Conservation (phyloP, 1,140 invertebrate genomes). For the Heliconius eleuchia region DNA sequence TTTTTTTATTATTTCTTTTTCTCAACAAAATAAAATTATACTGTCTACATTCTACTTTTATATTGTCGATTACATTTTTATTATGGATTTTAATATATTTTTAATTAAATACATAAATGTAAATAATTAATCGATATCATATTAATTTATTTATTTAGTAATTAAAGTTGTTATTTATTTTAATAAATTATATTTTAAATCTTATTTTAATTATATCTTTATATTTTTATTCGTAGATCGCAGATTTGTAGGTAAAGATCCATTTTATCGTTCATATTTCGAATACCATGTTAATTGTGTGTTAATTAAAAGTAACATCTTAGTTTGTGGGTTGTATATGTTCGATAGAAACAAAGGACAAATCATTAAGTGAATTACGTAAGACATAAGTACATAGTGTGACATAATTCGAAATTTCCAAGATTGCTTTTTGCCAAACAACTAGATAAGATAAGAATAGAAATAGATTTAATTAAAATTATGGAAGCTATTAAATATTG, state of each 20-base stretch:
- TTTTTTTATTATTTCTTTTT: not conserved
- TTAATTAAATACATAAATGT: too few species aligned
- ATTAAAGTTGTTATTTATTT: too few species aligned
- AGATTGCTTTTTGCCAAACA: not conserved
- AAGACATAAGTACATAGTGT: constrained; percentile 3
- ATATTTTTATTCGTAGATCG: not conserved
- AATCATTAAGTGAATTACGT: constrained; percentile 40
- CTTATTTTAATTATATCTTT: too few species aligned
- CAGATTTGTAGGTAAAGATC: not conserved
- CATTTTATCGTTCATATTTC: not conserved
- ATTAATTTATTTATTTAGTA: too few species aligned
- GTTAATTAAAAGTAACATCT: constrained; percentile 32
- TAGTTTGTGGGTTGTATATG: constrained; percentile 19
- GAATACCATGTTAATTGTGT: constrained; percentile 8
- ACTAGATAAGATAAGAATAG: not conserved
- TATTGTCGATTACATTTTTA: too few species aligned
- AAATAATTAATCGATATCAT: too few species aligned
- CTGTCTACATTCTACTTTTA: too few species aligned
- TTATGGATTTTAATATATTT: too few species aligned
- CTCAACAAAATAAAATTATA: too few species aligned
- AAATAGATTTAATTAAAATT: not conserved
- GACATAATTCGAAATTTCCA: constrained; percentile 15
- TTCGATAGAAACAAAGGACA: constrained; percentile 32
- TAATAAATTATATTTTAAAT: too few species aligned
- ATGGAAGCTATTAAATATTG: not conserved